phyloP scores from a whole-genome alignment of 2,113 vertebrate genomes.

The Isurus oxyrinchus region DNA sequence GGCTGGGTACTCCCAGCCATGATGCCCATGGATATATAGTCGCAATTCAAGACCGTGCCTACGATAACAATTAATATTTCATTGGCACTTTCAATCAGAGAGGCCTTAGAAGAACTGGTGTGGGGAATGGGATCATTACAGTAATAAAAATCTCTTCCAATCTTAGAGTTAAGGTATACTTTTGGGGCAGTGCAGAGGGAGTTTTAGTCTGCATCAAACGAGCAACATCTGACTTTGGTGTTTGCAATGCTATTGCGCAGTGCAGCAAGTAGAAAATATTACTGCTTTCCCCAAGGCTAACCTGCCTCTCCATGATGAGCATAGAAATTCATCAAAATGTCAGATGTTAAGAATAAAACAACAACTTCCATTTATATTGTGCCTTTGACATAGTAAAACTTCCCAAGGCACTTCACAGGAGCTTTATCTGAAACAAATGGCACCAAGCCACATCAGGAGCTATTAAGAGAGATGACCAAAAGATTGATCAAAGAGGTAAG shows the following conservation, averaged over 20 bases:
- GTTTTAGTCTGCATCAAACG: not conserved
- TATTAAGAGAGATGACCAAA: not conserved
- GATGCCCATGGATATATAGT: not conserved
- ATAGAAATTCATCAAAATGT: not conserved
- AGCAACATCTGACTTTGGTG: not conserved
- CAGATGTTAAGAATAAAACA: not conserved
- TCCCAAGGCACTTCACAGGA: not conserved
- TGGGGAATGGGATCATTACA: not conserved
- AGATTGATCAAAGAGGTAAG: not conserved
- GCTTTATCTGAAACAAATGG: not conserved
- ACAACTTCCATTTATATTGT: not conserved
- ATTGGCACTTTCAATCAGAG: not conserved
- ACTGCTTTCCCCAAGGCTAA: not conserved
- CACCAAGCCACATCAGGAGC: not conserved
- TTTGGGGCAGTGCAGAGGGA: not conserved
- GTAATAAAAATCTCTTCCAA: not conserved
- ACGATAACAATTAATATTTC: not conserved
- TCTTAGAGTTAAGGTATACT: not conserved
- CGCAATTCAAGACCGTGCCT: not conserved
- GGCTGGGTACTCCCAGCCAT: not conserved
- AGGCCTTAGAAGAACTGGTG: not conserved
- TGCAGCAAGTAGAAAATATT: not conserved
- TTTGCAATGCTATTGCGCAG: not conserved
- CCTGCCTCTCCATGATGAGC: not conserved
- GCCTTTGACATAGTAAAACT: not conserved